Evolutionary conservation across 2,113 vertebrate genomes (phyloP).

Genomic region (Eretmochelys imbricata): DNA sequence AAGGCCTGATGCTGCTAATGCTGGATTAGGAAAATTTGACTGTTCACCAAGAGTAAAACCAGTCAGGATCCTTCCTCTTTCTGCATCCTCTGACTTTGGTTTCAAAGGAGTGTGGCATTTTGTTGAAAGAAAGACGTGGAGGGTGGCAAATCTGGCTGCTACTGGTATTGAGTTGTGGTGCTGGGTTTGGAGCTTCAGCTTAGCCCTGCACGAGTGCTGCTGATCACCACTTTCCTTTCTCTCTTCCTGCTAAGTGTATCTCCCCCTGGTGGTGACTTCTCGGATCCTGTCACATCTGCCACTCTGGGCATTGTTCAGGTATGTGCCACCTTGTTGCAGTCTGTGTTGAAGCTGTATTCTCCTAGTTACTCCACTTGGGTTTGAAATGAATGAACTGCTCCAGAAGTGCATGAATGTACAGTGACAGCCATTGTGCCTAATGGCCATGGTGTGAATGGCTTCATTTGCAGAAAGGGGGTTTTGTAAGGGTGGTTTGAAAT

Average conservation of each 20-base stretch:
- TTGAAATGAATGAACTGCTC: neutral
- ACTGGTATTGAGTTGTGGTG: neutral
- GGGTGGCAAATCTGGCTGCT: neutral
- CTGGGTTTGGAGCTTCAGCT: neutral
- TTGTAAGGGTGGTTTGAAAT: neutral
- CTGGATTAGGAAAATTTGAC: neutral
- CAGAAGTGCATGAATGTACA: neutral
- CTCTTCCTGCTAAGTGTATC: conserved; percentile 86
- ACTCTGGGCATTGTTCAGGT: conserved; percentile 97
- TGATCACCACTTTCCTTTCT: neutral
- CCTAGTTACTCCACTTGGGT: neutral
- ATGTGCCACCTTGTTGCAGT: neutral
- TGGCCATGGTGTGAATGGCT: neutral
- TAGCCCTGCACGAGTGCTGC: neutral
- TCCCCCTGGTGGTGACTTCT: conserved; percentile 98
- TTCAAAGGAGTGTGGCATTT: neutral
- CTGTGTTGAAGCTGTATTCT: neutral
- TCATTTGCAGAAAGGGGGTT: neutral
- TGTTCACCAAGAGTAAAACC: neutral
- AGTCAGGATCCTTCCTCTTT: neutral
- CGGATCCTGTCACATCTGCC: conserved; percentile 97
- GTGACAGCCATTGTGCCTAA: neutral
- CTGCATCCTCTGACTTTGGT: neutral
- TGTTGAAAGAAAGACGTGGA: neutral
- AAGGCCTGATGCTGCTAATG: neutral